Evolutionary conservation across 1,140 invertebrate genomes (phyloP), one percentile per base, ranked within the genome.

Genomic region (Aphelenchoides fujianensis): DNA sequence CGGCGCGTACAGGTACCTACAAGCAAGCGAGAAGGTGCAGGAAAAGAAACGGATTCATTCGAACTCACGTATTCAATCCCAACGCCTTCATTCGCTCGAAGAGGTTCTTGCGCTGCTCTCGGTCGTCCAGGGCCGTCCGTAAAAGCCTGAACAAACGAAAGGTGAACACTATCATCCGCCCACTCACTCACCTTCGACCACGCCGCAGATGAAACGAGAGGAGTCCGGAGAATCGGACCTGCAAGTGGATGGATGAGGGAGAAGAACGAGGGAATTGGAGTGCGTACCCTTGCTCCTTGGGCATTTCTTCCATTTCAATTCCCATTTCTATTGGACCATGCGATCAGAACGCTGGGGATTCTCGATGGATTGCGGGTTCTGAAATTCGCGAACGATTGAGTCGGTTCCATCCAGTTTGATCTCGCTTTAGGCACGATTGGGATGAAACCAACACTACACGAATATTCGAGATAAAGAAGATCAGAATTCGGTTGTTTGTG

Each of bases 1-100:
- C 12, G 96, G 96, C 0, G 95, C 96, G 87, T 99, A 99, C 37
- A 98, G 89, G 86, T 98, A 98, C n/a, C n/a, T n/a, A n/a, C n/a
- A n/a, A n/a, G n/a, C n/a, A n/a, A n/a, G n/a, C n/a, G n/a, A n/a
- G n/a, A 52, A 61, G 57, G 27, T 64, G 2, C 2, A 68, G 16
- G 23, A 70, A 73, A 19, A 23, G 28, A 0, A 28, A 9, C 35
- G 34, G 7, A 69, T 30, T 69, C 16, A 16, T 3, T 27, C 12
- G 12, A 12, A 62, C 19, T 9, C 27, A 72, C 16, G 79, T 74
- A 32, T 80, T 76, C 64, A 84, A 35, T 34, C 83, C 73, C 5
- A 80, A 66, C 35, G 77, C 68, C 2, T 52, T 59, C 27, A 77
- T 71, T 23, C 72, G 59, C 85, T 91, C 89, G 88, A 98, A 98